A percentile compares a stretch with the other conserved stretches of the same genome.
phyloP scores from a whole-genome alignment of 2,797 vertebrate genomes.

The Chaenodraco wilsoni region DNA sequence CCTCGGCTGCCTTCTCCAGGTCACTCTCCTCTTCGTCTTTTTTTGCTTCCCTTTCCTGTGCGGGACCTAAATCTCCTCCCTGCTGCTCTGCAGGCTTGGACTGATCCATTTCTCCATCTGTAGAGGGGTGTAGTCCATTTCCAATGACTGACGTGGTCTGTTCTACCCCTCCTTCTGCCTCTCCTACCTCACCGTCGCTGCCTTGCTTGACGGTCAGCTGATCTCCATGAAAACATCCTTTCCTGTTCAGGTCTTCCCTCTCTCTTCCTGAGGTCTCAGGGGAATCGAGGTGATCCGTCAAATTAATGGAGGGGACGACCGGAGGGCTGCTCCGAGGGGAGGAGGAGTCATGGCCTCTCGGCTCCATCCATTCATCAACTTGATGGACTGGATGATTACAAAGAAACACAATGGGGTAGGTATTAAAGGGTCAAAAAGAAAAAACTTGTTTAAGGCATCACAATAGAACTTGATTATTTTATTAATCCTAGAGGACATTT shows the following conservation, averaged over 20 bases:
- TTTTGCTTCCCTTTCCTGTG: constrained; percentile 62
- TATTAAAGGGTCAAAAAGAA: not conserved
- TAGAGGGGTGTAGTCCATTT: constrained; percentile 58
- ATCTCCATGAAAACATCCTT: constrained; percentile 59
- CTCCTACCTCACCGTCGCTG: constrained; percentile 24
- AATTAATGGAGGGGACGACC: constrained; percentile 69
- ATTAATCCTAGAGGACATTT: too few species aligned
- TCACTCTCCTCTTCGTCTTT: constrained; percentile 43
- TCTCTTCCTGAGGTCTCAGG: constrained; percentile 59
- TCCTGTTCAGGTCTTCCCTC: constrained; percentile 61
- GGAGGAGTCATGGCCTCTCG: constrained; percentile 51
- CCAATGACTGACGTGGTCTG: constrained; percentile 44
- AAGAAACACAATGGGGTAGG: constrained; percentile 2
- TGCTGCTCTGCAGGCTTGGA: constrained; percentile 72
- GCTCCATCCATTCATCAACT: constrained; percentile 63
- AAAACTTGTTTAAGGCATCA: not conserved
- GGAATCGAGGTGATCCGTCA: constrained; percentile 65
- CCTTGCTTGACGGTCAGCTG: constrained; percentile 59
- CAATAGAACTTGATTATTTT: too few species aligned
- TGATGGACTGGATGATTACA: constrained; percentile 53
- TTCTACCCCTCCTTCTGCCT: constrained; percentile 45
- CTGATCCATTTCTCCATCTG: constrained; percentile 68
- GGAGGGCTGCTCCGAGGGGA: constrained; percentile 55
- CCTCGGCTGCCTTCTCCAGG: constrained; percentile 65
- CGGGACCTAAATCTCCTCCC: constrained; percentile 62